Evolutionary conservation across 2,888 invertebrate species (phyloP), one percentile per base, ranked within the genome.

Genomic region (Melinaea menophilus): DNA sequence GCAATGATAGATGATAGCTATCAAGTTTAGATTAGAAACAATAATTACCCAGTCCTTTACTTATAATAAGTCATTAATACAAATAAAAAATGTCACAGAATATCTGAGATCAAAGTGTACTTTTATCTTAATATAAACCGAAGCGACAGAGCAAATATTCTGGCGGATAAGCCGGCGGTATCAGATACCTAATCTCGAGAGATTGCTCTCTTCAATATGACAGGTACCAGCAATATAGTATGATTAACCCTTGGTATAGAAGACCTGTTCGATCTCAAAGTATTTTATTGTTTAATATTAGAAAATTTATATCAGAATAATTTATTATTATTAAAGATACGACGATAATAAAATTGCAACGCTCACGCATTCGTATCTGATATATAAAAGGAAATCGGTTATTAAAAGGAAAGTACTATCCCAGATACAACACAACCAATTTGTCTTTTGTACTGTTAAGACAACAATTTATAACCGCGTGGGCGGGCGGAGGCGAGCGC

Each of bases 371-470:
- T 59, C 22, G 12, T 63, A 65, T 59, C 35, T 33, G 35, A 63
- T 65, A 63, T 68, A 68, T 70, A 70, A 56, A 72, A 72, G 72
- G 69, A 78, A 72, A 71, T 69, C 73, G 70, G 69, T 75, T 74
- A 77, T 84, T 79, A 80, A 80, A 78, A 81, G 75, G 75, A 81
- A 82, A 79, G 75, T 76, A 75, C 73, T 79, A 78, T 78, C 77
- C 75, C 71, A 72, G 72, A 71, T 73, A 75, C 73, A 74, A 78
- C 75, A 79, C 70, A 72, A 78, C 80, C 79, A 84, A 88, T 88
- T 88, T 88, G 87, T 87, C 82, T 79, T 73, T 67, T 70, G 78
- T 84, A 85, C 88, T 83, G 88, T 88, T 88, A 88, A 76, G 75
- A 75, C 78, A 77, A 82, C 78, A 80, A 85, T 87, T 88, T 88